Evolutionary conservation across 2,797 vertebrate genomes (phyloP), one percentile per base, ranked within the genome.

Genomic region (Serranus cabrilla): DNA sequence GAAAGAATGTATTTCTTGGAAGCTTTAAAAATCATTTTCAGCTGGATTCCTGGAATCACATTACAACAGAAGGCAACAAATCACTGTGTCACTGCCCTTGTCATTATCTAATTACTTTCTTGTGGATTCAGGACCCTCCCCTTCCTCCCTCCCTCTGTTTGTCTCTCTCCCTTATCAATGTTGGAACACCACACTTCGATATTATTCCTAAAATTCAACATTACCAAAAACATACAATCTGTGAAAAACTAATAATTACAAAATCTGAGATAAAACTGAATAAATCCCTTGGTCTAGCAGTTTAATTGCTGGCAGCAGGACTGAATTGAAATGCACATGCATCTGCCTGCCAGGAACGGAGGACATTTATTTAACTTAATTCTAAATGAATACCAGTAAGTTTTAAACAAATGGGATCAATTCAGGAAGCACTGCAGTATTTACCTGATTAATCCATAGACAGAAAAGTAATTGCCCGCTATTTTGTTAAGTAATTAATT

Each of bases 21-120:
- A 82, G 70, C 62, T 31, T 66, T 74, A 27, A 86, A 78, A 78
- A 68, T 43, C 1, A 80, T 90, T 84, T 87, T 72, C 50, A 58
- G 42, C 59, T 57, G 47, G 46, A 80, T 83, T 85, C 76, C 75
- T 75, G 76, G 63, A 82, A 91, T 83, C 63, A 51, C 55, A 82
- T 87, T 74, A 76, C 62, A 79, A 84, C 65, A 62, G 18, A 87
- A 23, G 45, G 74, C 74, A 67, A 87, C 80, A 86, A 80, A 89
- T 88, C 81, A 86, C 66, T 71, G 50, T 63, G 71, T 69, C 82
- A 69, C 74, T 69, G 75, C 37, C 55, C 37, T 21, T 71, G 81
- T 89, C 74, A 82, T 90, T 80, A 86, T 85, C 68, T 59, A 75
- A 86, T 85, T 84, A 68, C 72, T 80, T 73, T 79, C 73, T 68